Evolutionary conservation across 2,113 vertebrate genomes (phyloP).

Genomic region (Ceratotherium simum): DNA sequence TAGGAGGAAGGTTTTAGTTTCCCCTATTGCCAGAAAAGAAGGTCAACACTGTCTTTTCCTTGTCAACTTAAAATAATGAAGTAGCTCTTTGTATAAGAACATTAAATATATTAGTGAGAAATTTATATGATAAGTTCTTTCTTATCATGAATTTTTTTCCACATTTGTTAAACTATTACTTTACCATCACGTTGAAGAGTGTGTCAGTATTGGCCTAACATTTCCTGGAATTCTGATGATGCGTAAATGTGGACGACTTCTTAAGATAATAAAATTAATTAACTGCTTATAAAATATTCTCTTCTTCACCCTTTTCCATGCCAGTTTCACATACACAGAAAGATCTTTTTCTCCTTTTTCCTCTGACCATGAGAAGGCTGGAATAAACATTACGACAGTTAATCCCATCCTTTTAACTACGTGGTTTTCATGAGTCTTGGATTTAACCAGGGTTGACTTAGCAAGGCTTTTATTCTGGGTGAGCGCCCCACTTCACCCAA

Average conservation of each 20-base stretch:
- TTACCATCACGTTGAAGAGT: background rate
- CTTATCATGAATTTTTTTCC: background rate
- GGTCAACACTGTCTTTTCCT: background rate
- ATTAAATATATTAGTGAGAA: background rate
- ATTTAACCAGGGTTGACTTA: slow-evolving; percentile 57
- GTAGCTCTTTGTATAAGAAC: background rate
- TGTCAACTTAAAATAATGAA: background rate
- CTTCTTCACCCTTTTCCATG: background rate
- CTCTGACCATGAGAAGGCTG: background rate
- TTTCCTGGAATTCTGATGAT: background rate
- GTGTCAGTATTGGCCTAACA: background rate
- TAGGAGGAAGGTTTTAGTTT: background rate
- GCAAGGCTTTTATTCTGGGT: slow-evolving; percentile 67
- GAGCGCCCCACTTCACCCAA: slow-evolving; percentile 3
- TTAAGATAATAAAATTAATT: background rate
- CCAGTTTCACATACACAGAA: background rate
- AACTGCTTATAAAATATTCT: background rate
- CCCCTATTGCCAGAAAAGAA: background rate
- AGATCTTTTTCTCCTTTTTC: background rate
- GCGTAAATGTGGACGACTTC: background rate
- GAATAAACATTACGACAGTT: background rate
- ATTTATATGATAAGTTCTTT: background rate
- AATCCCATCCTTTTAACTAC: background rate
- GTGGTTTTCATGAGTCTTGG: background rate
- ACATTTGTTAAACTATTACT: background rate